These are phyloP conservation scores for Bos javanicus DNA, from an alignment of 2,113 vertebrate genomes.

Conservation along the genomic window DNA sequence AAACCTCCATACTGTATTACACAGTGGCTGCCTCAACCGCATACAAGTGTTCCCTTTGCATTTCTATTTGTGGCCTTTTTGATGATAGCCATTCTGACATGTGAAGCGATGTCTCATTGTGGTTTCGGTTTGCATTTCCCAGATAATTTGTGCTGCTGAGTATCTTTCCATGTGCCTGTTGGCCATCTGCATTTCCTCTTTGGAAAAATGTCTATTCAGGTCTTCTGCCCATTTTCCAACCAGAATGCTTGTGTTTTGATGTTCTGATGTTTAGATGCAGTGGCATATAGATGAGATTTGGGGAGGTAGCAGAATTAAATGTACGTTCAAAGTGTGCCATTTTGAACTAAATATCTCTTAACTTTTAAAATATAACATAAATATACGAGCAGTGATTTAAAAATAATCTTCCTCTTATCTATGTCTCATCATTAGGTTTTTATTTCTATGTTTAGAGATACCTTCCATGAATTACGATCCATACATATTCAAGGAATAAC, in stretches of 20 bases:
- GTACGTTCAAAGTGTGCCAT: not conserved
- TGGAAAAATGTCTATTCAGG: not conserved
- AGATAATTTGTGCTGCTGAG: no score
- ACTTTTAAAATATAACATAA: not conserved
- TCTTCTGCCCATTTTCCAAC: not conserved
- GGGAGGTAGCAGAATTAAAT: not conserved
- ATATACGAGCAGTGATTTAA: not conserved
- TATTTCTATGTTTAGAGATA: not conserved
- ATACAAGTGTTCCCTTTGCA: not conserved
- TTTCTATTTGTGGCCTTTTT: not conserved
- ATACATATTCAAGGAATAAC: not conserved
- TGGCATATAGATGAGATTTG: not conserved
- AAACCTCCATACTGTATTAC: not conserved
- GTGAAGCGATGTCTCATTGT: not conserved
- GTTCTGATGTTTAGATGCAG: not conserved
- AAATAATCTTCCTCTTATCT: not conserved
- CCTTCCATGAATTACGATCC: not conserved
- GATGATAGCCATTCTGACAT: not conserved
- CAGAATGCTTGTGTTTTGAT: not conserved
- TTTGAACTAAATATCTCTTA: not conserved
- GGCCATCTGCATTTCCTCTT: not conserved
- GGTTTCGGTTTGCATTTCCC: not conserved
- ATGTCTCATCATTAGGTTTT: not conserved
- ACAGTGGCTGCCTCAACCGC: not conserved
- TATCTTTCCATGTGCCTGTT: not conserved